Evolutionary conservation across 2,797 vertebrate species (phyloP).

Genomic region (Karalla daura): DNA sequence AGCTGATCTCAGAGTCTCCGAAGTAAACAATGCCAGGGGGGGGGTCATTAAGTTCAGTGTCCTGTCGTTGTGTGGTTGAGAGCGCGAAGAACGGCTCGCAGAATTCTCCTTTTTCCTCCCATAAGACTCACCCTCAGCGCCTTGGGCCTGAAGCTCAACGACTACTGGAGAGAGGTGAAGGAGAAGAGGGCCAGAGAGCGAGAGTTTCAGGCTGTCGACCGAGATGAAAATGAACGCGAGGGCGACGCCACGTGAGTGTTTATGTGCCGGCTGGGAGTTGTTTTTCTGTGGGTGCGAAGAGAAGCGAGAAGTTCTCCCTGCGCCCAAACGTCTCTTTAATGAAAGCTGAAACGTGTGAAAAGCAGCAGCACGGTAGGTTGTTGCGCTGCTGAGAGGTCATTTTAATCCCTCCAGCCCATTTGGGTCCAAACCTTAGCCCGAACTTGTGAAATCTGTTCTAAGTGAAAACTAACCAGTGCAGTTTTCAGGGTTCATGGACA

Average conservation of each 20-base stretch:
- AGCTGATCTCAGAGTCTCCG: background rate
- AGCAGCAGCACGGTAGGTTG: too few species aligned
- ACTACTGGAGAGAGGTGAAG: slow-evolving; percentile 85
- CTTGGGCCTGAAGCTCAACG: slow-evolving; percentile 87
- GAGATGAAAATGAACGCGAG: slow-evolving; percentile 28
- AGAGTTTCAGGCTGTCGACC: slow-evolving; percentile 66
- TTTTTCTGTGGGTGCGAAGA: background rate
- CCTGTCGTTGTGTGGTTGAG: background rate
- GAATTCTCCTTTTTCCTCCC: background rate
- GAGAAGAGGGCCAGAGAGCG: slow-evolving; percentile 80
- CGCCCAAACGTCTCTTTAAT: background rate
- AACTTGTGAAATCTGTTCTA: too few species aligned
- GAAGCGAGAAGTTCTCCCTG: background rate
- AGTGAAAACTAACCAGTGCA: too few species aligned
- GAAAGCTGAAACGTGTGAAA: too few species aligned
- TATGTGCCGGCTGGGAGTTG: too few species aligned
- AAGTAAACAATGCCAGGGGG: too few species aligned
- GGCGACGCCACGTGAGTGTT: slow-evolving; percentile 54
- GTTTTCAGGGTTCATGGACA: too few species aligned
- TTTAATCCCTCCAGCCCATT: too few species aligned
- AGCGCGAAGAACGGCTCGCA: background rate
- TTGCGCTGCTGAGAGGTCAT: too few species aligned
- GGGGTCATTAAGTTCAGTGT: background rate
- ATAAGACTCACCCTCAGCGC: slow-evolving; percentile 81
- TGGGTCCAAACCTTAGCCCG: too few species aligned